A percentile compares a stretch with the other conserved stretches of the same genome.
phyloP scores from a whole-genome alignment of 2,113 vertebrate species.

The human (Homo sapiens) region DNA sequence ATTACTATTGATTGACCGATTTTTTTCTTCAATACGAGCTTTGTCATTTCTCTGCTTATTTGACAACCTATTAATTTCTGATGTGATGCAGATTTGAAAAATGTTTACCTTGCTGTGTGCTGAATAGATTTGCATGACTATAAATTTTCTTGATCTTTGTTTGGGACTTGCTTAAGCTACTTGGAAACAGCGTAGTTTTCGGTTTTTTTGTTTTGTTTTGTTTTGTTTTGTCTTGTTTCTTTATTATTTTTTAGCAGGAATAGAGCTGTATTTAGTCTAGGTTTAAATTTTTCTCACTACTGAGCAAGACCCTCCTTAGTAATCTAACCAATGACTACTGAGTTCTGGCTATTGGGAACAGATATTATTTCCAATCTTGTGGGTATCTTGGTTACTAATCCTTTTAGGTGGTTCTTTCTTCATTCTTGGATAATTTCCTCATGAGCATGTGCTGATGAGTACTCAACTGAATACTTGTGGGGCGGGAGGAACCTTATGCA shows the following conservation, averaged over 20 bases:
- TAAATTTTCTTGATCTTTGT: not conserved
- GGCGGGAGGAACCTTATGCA: no score
- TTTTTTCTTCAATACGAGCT: not conserved
- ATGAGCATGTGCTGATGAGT: not conserved
- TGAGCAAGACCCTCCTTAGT: not conserved
- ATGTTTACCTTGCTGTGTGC: not conserved
- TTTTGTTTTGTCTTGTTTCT: no score
- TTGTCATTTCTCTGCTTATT: not conserved
- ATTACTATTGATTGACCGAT: no score
- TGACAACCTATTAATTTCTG: not conserved
- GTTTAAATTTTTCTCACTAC: not conserved
- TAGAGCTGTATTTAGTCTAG: not conserved
- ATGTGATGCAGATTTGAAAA: not conserved
- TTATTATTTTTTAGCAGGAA: not conserved
- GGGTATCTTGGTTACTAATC: not conserved
- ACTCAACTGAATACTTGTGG: not conserved
- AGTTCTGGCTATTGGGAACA: not conserved
- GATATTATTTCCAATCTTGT: not conserved
- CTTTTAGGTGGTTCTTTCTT: not conserved
- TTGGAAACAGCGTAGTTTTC: not conserved
- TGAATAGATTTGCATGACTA: not conserved
- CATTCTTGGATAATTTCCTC: not conserved
- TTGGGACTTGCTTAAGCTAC: not conserved
- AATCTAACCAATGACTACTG: no score
- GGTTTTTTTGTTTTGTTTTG: no score